Conservation (phyloP, 2,797 vertebrate species). For the Linurgus olivaceus region DNA sequence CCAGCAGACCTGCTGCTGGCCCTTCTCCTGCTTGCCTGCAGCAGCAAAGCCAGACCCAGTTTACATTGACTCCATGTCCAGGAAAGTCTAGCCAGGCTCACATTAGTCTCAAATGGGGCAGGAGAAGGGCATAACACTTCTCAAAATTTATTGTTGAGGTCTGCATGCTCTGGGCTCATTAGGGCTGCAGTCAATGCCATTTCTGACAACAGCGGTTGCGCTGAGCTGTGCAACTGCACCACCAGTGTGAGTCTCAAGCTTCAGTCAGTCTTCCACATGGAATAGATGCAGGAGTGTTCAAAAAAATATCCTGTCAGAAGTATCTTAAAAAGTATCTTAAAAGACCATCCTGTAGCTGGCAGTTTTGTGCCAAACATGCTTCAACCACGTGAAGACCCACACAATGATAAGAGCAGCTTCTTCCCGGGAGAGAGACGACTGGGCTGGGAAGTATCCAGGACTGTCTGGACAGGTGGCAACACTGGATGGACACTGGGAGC, state of each 20-base stretch:
- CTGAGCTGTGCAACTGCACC: fast-evolving
- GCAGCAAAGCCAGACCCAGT: background rate
- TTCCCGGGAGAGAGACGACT: fast-evolving
- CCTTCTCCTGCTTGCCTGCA: background rate
- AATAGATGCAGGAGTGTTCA: background rate
- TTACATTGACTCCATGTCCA: fast-evolving
- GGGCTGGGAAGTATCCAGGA: background rate
- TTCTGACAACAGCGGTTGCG: fast-evolving
- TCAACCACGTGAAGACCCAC: background rate
- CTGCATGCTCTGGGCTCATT: background rate
- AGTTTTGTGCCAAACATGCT: background rate
- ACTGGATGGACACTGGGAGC: background rate
- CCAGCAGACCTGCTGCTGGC: background rate
- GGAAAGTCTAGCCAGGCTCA: background rate
- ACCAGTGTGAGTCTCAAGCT: background rate
- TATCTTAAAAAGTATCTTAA: background rate
- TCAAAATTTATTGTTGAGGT: background rate
- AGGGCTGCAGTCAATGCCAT: fast-evolving
- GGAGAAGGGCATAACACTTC: background rate
- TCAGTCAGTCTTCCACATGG: background rate
- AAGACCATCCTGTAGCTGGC: background rate
- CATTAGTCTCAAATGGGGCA: fast-evolving
- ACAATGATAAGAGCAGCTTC: background rate
- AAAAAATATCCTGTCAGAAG: background rate
- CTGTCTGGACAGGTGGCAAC: background rate